Base-by-base conservation (phyloP, 92 coral and sea anemone genomes). In the Phenganax subtilis region DNA sequence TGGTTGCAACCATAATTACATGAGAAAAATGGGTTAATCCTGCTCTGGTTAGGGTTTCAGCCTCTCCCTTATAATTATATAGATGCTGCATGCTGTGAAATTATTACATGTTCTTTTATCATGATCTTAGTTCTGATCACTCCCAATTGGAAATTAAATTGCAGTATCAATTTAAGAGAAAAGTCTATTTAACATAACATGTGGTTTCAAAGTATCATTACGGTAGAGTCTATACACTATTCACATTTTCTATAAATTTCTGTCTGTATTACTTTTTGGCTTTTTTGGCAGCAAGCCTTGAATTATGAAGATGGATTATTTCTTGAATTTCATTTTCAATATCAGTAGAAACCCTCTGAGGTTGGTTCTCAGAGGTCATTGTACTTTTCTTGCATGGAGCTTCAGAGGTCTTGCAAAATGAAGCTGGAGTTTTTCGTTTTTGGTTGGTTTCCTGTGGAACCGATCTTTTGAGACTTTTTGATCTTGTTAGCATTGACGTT, bases 271-370 rank as follows among this genome's bases (percentile, higher is more conserved):
- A 12, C 57, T 71, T 75, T 77, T 62, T 76, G 12, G 51, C 71
- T 77, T 51, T 77, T 15, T 61, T 77, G 44, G 71, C 82, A 3
- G 82, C 82, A 11, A 77, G 82, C 54, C 54, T 77, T 6, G 81
- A 56, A 51, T 61, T 77, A 62, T 61, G 71, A 17, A 57, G 82
- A 9, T 16, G 6, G 31, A 77, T 59, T 29, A 61, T 28, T 77
- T 59, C 71, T 77, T 61, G 54, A 37, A 77, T 77, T 61, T 77
- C 71, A 77, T 77, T 60, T 77, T 77, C 82, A 29, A 52, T 12
- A 12, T 77, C 82, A 7, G 71, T 77, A 17, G 56, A 66, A 31
- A 37, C 47, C 47, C 14, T 20, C 12, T 77, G 11, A 9, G 58
- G 9, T 73, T 51, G 9, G 15, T 60, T 60, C 15, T 59, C 14